Evolutionary conservation across 2,797 vertebrate species (phyloP).

Genomic region (Orestias chungarensis): DNA sequence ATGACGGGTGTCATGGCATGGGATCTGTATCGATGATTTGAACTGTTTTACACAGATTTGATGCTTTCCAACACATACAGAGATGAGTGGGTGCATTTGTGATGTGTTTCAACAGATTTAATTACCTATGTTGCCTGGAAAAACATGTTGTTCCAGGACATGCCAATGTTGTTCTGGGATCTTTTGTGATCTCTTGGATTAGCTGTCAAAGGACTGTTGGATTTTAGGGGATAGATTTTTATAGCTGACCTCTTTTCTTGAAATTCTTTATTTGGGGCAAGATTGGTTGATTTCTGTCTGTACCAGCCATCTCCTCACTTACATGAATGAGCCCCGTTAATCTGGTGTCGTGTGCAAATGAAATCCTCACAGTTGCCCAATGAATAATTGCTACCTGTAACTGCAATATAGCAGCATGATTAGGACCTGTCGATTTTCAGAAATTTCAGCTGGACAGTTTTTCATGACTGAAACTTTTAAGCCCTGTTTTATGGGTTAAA

Average conservation of each 20-base stretch:
- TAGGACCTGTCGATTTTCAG: background rate
- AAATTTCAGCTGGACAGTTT: background rate
- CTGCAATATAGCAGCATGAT: background rate
- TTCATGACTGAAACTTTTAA: background rate
- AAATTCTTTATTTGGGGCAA: background rate
- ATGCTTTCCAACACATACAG: slow-evolving; percentile 17
- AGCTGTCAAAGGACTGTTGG: background rate
- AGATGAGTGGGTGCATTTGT: slow-evolving; percentile 9
- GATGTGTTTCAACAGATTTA: slow-evolving; percentile 42
- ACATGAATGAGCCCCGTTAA: background rate
- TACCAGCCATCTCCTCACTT: background rate
- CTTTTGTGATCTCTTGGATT: background rate
- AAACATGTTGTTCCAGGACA: too few relatives aligned
- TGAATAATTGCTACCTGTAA: background rate
- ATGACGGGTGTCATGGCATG: slow-evolving; percentile 21
- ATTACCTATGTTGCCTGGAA: slow-evolving; percentile 28
- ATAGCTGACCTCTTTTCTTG: too few relatives aligned
- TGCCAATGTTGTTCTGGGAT: background rate
- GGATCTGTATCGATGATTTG: background rate
- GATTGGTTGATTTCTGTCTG: background rate
- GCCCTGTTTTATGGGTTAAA: background rate
- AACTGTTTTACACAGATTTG: slow-evolving; percentile 13
- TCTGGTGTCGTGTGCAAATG: background rate
- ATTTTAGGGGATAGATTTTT: too few relatives aligned
- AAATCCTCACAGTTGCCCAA: background rate